Evolutionary conservation across 2,888 invertebrate genomes (phyloP), one percentile per base, ranked within the genome.

Genomic region (Petrolisthes manimaculis): DNA sequence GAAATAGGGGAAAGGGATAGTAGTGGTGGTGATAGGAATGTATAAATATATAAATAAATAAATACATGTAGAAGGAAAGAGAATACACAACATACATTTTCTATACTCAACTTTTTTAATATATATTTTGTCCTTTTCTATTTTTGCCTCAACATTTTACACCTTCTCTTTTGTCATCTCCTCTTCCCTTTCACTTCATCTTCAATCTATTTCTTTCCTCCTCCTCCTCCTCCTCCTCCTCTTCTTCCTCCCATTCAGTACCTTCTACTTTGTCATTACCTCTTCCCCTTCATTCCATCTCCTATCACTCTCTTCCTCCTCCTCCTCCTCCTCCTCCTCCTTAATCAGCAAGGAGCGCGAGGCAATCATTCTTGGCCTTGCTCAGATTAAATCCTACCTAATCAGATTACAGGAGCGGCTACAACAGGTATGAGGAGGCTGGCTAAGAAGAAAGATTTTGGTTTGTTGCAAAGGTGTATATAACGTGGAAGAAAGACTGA

Each of bases 271-370:
- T 55, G 6, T 21, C 3, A 21, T 4, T 51, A 37, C 18, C 67
- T 24, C 55, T 51, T 71, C 71, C 83, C 24, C 83, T n/a, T 71
- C 53, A n/a, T 56, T 69, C 69, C n/a, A 56, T 67, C 71, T 69
- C 21, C 61, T 56, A 4, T 21, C 61, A 55, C 80, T 82, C 55
- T 6, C 6, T 75, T 24, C 37, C 80, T 53, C 80, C 61, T 21
- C 77, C 55, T 53, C 55, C 24, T 5, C 77, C 24, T 21, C 78
- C 78, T 53, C 18, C 54, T 78, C 51, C 51, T 78, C 8, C 78
- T 53, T 12, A 24, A 51, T 5, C 37, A 37, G 75, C 75, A 75
- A 61, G 77, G 77, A 37, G 53, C n/a, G n/a, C n/a, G n/a, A n/a
- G n/a, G n/a, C n/a, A n/a, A n/a, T n/a, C n/a, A n/a, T n/a, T n/a